Percentiles rank a stretch among this genome's conserved stretches.
These are phyloP conservation scores for Bubo scandiacus DNA, from an alignment of 2,113 vertebrate species.

Conservation along the genomic window DNA sequence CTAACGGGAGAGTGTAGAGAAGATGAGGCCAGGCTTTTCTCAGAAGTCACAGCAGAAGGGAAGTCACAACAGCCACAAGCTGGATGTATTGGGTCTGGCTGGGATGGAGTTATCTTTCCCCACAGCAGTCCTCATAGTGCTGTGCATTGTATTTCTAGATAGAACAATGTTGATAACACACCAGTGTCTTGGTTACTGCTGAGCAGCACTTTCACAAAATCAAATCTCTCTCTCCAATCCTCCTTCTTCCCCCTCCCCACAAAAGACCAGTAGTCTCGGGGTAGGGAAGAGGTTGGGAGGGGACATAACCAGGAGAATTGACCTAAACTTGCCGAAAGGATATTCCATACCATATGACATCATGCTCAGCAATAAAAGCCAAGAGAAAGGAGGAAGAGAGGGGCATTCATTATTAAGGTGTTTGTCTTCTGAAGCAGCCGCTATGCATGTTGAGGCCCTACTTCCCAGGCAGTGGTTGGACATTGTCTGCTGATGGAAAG, in stretches of 20 bases:
- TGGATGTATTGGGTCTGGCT: background rate
- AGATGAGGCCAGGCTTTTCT: background rate
- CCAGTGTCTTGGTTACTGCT: background rate
- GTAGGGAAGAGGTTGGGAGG: background rate
- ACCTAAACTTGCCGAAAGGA: background rate
- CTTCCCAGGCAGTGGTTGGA: background rate
- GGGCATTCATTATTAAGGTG: background rate
- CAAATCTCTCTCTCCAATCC: background rate
- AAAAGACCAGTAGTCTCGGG: background rate
- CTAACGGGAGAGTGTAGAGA: background rate
- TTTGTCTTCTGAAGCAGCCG: background rate
- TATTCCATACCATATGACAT: background rate
- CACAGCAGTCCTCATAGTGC: background rate
- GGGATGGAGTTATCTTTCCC: background rate
- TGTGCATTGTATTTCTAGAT: background rate
- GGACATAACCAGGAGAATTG: background rate
- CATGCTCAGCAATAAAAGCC: background rate
- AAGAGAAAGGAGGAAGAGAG: background rate
- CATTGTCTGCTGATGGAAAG: background rate
- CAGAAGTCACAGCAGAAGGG: background rate
- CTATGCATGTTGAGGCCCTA: background rate
- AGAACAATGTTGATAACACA: background rate
- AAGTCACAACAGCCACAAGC: fast-evolving
- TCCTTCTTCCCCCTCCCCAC: fast-evolving
- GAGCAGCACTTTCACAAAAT: background rate